These are phyloP conservation scores for Argya squamiceps DNA, from an alignment of 2,797 vertebrate species.

Conservation along the genomic window DNA sequence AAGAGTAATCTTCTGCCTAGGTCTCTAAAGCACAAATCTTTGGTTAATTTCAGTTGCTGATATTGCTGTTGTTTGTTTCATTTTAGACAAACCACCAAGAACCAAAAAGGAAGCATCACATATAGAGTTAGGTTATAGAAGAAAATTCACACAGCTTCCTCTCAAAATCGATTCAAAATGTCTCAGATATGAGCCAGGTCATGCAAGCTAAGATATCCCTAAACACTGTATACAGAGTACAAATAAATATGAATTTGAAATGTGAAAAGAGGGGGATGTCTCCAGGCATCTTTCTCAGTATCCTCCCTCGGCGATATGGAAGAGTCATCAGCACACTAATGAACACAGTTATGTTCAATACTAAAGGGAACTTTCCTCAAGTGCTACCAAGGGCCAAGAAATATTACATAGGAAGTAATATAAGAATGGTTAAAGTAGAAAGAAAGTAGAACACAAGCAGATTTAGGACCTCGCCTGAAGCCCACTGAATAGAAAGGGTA, in stretches of 20 bases:
- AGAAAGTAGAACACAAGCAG: background rate
- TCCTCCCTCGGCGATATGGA: background rate
- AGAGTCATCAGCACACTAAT: background rate
- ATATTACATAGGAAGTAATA: background rate
- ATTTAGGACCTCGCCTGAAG: background rate
- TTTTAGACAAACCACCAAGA: background rate
- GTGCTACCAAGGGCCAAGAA: background rate
- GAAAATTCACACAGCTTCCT: background rate
- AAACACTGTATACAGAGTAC: background rate
- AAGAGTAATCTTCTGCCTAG: background rate
- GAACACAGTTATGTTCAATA: background rate
- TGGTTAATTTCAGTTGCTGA: background rate
- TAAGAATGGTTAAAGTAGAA: background rate
- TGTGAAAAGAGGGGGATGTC: background rate
- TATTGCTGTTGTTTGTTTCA: slow-evolving; percentile 17
- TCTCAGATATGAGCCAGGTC: background rate
- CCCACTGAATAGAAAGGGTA: background rate
- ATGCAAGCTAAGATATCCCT: background rate
- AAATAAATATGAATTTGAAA: background rate
- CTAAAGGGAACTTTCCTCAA: background rate
- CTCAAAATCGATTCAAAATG: background rate
- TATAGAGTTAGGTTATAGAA: background rate
- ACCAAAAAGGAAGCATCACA: background rate
- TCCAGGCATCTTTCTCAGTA: background rate
- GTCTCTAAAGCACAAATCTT: slow-evolving; percentile 26